These are phyloP conservation scores for Pionites leucogaster DNA, from an alignment of 2,113 vertebrate species.

Conservation along the genomic window DNA sequence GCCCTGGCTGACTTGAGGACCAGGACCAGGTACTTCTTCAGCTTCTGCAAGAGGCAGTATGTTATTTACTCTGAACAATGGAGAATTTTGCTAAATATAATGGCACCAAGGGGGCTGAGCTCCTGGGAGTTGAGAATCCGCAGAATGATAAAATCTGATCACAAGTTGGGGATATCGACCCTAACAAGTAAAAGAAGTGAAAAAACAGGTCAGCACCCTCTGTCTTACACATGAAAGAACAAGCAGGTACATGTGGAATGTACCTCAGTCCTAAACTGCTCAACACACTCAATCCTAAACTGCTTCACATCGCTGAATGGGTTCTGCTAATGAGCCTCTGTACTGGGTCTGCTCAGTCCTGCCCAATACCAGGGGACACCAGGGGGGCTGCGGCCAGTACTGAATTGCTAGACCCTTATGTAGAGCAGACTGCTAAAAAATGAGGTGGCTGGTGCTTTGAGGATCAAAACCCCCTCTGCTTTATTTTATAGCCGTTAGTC, in stretches of 20 bases:
- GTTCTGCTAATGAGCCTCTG: not conserved
- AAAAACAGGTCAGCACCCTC: not conserved
- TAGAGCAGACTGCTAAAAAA: not conserved
- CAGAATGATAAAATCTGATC: not conserved
- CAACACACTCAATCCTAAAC: not conserved
- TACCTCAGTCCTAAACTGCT: not conserved
- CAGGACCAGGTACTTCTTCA: not conserved
- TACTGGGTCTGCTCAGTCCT: not conserved
- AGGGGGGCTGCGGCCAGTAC: not conserved
- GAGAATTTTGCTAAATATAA: not conserved
- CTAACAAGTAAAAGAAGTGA: not conserved
- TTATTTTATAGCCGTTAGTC: not conserved
- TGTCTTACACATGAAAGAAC: not conserved
- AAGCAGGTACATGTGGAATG: not conserved
- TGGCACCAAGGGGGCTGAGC: not conserved
- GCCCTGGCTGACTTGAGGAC: not conserved
- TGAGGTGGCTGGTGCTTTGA: not conserved
- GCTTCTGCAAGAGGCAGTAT: not conserved
- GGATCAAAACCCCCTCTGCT: not conserved
- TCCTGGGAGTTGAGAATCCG: not conserved
- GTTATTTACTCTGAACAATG: not conserved
- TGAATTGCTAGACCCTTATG: not conserved
- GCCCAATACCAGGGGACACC: not conserved
- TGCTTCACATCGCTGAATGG: not conserved
- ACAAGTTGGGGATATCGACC: not conserved